Percentiles rank a stretch among this genome's conserved stretches.
Conservation (phyloP, 2,797 vertebrate species). For the Epinephelus coioides region DNA sequence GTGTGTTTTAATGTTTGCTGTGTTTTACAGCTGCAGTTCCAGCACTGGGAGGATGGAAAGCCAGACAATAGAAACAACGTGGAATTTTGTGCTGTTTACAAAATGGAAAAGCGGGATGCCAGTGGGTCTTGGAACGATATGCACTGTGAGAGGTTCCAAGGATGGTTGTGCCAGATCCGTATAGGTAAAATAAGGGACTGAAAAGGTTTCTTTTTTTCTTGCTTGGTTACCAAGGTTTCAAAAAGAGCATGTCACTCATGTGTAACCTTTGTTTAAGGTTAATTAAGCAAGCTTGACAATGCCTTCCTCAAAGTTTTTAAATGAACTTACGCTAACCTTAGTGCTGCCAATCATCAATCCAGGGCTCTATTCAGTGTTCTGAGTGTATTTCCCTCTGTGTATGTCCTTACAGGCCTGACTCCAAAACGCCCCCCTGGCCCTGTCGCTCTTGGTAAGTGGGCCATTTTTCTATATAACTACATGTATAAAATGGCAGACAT, state of each 20-base stretch:
- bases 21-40: conserved; percentile 85
- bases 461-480: neutral
- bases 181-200: conserved; percentile 82
- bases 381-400: neutral
- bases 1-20: neutral
- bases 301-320: neutral
- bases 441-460: conserved; percentile 26
- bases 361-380: neutral
- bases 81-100: conserved; percentile 87
- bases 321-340: neutral
- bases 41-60: conserved; percentile 89
- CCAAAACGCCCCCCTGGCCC: conserved; percentile 80
- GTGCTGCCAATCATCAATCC: no score
- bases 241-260: neutral
- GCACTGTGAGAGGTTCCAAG: conserved; percentile 84
- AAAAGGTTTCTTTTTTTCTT: neutral
- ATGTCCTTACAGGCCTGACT: conserved; percentile 81
- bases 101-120: neutral
- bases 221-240: neutral
- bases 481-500: neutral
- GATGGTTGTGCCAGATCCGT: conserved; percentile 91
- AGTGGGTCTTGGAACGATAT: conserved; percentile 87
- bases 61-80: conserved; percentile 90
- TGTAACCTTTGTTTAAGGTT: no score
- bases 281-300: no score